phyloP scores from a whole-genome alignment of 2,113 vertebrate genomes.

The Heterocephalus glaber region DNA sequence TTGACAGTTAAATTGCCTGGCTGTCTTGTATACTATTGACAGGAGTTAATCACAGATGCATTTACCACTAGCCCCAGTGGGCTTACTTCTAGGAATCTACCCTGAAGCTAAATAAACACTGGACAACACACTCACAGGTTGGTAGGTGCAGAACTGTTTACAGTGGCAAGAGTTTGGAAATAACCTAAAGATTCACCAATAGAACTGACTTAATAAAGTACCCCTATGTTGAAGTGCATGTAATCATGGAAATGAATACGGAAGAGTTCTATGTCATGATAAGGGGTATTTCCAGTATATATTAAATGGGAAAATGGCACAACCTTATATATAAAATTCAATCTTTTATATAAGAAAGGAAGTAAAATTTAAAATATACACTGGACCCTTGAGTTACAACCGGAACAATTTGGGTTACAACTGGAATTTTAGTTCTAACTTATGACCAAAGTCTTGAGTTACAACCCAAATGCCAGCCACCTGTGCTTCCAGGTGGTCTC shows the following conservation, averaged over 20 bases:
- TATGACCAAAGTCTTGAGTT: no score
- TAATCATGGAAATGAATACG: neutral
- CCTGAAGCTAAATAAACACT: neutral
- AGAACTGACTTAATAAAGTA: neutral
- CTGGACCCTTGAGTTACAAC: no score
- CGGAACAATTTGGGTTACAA: no score
- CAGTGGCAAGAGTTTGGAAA: slow-evolving; percentile 2
- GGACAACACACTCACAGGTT: neutral
- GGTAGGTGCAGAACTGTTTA: neutral
- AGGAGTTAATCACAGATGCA: neutral
- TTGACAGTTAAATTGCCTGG: neutral
- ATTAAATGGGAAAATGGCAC: neutral
- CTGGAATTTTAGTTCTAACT: no score
- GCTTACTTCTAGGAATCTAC: neutral
- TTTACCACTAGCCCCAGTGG: neutral
- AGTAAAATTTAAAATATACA: no score
- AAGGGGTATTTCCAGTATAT: neutral
- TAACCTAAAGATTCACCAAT: neutral
- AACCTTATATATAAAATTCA: neutral
- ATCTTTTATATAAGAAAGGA: no score
- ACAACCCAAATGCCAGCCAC: no score
- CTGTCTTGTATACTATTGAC: neutral
- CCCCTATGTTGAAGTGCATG: neutral
- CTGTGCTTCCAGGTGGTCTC: no score
- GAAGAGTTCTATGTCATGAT: neutral